A percentile compares a stretch with the other conserved stretches of the same genome.
These are phyloP conservation scores for Elysia chlorotica DNA, from an alignment of 1,140 invertebrate species.

Conservation along the genomic window DNA sequence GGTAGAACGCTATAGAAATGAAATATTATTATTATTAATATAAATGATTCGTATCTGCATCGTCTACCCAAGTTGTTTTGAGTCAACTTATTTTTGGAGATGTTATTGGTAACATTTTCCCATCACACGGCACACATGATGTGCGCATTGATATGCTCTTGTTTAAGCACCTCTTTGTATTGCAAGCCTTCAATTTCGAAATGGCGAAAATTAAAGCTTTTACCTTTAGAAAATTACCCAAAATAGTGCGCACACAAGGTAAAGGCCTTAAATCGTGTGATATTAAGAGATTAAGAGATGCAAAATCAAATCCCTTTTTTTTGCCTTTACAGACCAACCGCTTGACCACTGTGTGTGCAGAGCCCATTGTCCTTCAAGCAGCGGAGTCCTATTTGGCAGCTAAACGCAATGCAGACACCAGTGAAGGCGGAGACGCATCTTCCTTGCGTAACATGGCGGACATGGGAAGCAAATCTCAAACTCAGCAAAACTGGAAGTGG, in stretches of 20 bases:
- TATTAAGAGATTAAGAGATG: neutral
- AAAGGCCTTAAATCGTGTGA: too few species aligned
- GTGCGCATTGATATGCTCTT: too few species aligned
- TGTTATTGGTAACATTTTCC: too few species aligned
- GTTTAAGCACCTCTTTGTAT: too few species aligned
- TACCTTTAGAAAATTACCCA: too few species aligned
- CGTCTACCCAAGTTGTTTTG: too few species aligned
- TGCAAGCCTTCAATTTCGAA: neutral
- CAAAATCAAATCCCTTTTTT: neutral
- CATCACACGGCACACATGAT: too few species aligned
- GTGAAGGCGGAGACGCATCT: conserved; percentile 21
- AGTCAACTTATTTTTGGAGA: too few species aligned
- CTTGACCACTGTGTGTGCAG: conserved; percentile 46
- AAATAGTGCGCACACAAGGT: too few species aligned
- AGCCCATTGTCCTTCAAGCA: conserved; percentile 38
- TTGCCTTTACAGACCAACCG: conserved; percentile 68
- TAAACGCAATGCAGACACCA: conserved; percentile 25
- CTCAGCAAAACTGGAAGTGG: conserved; percentile 44
- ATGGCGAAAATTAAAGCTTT: neutral
- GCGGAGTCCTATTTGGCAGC: conserved; percentile 34
- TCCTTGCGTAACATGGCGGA: conserved; percentile 20
- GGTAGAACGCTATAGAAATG: too few species aligned
- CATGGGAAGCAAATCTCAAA: neutral
- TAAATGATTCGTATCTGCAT: too few species aligned
- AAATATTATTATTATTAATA: too few species aligned